These are phyloP conservation scores for Mantis religiosa DNA, from an alignment of 2,888 invertebrate species.

Conservation along the genomic window DNA sequence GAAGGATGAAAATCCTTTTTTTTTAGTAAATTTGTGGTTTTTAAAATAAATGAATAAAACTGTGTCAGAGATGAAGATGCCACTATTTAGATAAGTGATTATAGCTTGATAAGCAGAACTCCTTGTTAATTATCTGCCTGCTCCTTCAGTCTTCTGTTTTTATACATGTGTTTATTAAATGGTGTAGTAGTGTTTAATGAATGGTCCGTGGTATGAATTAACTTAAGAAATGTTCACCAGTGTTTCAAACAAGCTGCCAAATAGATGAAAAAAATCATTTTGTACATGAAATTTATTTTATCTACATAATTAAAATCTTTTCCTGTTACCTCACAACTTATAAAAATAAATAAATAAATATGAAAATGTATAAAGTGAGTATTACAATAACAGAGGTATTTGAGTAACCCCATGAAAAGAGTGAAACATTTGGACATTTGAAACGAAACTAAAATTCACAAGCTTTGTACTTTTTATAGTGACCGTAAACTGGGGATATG, in stretches of 20 bases:
- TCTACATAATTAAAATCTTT: slow-evolving; percentile 23
- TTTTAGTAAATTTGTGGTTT: slow-evolving; percentile 17
- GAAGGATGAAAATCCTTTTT: slow-evolving; percentile 3
- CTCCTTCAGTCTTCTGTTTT: not conserved
- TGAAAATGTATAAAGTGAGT: slow-evolving; percentile 1
- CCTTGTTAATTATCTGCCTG: not conserved
- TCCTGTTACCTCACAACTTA: slow-evolving; percentile 11
- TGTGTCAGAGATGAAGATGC: slow-evolving; percentile 30
- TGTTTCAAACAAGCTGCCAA: slow-evolving; percentile 28
- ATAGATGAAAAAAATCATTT: slow-evolving; percentile 25
- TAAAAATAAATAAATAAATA: not conserved
- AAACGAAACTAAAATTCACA: slow-evolving; percentile 19
- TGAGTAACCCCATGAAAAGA: not conserved
- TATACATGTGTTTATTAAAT: slow-evolving; percentile 11
- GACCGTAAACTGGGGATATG: slow-evolving; percentile 11
- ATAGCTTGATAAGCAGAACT: not conserved
- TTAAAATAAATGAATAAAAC: slow-evolving; percentile 11
- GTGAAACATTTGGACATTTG: slow-evolving; percentile 5
- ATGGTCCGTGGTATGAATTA: not conserved
- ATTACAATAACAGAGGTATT: not conserved
- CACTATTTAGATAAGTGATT: slow-evolving; percentile 15
- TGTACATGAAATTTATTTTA: slow-evolving; percentile 31
- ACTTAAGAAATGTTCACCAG: slow-evolving; percentile 3
- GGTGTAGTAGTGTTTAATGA: not conserved
- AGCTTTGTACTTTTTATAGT: slow-evolving; percentile 31